phyloP scores from a whole-genome alignment of 2,113 vertebrate species.

The Chiloscyllium plagiosum region DNA sequence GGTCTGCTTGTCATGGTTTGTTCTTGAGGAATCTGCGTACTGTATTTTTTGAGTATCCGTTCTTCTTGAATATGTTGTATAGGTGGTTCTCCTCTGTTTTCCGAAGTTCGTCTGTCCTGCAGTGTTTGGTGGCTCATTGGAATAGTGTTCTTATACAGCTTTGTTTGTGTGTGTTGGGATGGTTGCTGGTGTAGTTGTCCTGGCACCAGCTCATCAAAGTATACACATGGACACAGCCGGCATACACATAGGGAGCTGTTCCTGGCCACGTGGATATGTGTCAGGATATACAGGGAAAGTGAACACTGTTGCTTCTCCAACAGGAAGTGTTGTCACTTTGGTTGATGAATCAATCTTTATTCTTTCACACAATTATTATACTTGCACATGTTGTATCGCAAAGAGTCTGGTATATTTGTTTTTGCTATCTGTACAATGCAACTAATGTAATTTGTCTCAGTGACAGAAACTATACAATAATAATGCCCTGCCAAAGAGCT shows the following conservation, averaged over 20 bases:
- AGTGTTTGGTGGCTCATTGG: no score
- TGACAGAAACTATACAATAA: not conserved
- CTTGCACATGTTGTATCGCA: conserved; percentile 63
- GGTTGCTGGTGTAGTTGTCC: not conserved
- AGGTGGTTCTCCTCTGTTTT: no score
- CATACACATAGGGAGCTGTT: not conserved
- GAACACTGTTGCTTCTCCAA: not conserved
- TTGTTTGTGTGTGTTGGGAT: no score
- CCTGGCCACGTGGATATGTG: no score
- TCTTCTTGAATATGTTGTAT: no score
- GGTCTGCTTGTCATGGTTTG: no score
- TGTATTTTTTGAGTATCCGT: no score
- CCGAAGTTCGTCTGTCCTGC: no score
- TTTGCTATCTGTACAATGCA: not conserved
- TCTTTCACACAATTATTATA: conserved; percentile 63
- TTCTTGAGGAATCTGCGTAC: no score
- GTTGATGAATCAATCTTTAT: conserved; percentile 59
- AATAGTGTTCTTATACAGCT: no score
- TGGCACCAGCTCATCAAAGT: not conserved
- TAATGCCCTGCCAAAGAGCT: not conserved
- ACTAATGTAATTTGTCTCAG: conserved; percentile 25
- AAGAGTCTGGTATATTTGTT: conserved; percentile 55
- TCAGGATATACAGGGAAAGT: not conserved
- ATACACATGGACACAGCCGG: not conserved
- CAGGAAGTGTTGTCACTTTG: not conserved